Base-by-base conservation (phyloP, 1,140 invertebrate genomes). In the Temnothorax curvispinosus region DNA sequence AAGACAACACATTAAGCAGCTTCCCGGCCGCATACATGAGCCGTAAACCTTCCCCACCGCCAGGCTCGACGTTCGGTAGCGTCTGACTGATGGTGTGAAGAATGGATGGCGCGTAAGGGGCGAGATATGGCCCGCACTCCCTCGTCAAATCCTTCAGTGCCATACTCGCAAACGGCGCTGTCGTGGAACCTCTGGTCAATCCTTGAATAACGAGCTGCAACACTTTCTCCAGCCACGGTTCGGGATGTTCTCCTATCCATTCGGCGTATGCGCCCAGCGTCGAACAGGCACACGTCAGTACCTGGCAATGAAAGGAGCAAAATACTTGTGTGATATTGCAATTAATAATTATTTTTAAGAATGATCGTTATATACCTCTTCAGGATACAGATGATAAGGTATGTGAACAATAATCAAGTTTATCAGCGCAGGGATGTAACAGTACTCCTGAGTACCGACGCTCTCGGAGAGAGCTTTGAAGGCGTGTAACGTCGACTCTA, bases 71-170 rank as follows among this genome's bases (percentile, higher is more conserved):
- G 1, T 90, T 93, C 0, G 91, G 92, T 3, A 95, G 60, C 0
- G 91, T 93, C 7, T 85, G 91, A 15, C 93, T 93, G 2, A 95
- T 94, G 0, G 92, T 95, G 8, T 93, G 93, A 0, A 95, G 87
- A 8, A 95, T 93, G 9, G 94, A 92, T 1, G 94, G 96, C 0
- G 97, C 97, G 89, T 97, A 97, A 0, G 97, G 97, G 62, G 96
- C 95, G 35, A 99, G 95, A 92, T 97, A 96, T 6, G 96, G 93
- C 82, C 96, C 96, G 93, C 98, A 98, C 92, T 98, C 98, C 27
- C 97, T 95, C 3, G 97, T 97, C 35, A 99, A 96, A 90, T 99
- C 98, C 92, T 98, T 98, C 0, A 99, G 95, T 3, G 98, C 98
- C 94, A 99, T 97, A 13, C 98, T 98, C 0, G 98, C 98, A 75